These are phyloP conservation scores for Ectemnius cavifrons DNA, from an alignment of 2,888 invertebrate species.

Conservation along the genomic window DNA sequence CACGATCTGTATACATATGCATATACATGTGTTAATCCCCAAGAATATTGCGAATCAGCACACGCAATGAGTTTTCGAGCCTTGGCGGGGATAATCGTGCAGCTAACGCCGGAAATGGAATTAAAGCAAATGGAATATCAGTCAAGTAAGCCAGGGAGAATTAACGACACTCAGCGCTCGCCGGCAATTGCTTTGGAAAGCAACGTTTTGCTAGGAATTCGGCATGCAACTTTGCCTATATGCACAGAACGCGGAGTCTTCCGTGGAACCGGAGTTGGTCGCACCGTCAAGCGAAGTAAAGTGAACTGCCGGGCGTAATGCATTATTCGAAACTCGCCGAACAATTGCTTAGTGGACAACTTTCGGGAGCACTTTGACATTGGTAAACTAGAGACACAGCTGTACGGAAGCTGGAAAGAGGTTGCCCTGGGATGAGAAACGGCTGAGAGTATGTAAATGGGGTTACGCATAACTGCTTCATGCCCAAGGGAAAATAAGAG, in stretches of 20 bases:
- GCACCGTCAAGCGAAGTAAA: neutral
- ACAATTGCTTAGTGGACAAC: constrained; percentile 10
- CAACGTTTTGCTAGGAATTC: neutral
- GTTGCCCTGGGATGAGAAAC: no score
- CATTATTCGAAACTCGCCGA: constrained; percentile 1
- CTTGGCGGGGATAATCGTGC: no score
- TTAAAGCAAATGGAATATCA: constrained; percentile 21
- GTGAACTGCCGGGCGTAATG: neutral
- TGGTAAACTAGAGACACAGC: neutral
- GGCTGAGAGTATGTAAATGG: constrained; percentile 3
- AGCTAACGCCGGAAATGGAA: constrained; percentile 4
- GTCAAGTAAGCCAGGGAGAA: constrained; percentile 22
- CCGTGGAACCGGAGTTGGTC: no score
- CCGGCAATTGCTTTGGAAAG: constrained; percentile 26
- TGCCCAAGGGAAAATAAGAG: neutral
- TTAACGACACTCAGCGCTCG: constrained; percentile 21
- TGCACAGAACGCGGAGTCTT: no score
- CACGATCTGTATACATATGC: no score
- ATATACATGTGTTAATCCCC: no score
- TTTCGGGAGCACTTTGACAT: constrained; percentile 3
- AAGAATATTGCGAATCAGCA: no score
- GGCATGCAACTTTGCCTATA: no score
- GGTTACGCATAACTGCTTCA: neutral
- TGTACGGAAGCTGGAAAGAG: neutral
- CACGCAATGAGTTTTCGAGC: no score